These are phyloP conservation scores for Pyxicephalus adspersus DNA, from an alignment of 2,113 vertebrate genomes.

Conservation along the genomic window DNA sequence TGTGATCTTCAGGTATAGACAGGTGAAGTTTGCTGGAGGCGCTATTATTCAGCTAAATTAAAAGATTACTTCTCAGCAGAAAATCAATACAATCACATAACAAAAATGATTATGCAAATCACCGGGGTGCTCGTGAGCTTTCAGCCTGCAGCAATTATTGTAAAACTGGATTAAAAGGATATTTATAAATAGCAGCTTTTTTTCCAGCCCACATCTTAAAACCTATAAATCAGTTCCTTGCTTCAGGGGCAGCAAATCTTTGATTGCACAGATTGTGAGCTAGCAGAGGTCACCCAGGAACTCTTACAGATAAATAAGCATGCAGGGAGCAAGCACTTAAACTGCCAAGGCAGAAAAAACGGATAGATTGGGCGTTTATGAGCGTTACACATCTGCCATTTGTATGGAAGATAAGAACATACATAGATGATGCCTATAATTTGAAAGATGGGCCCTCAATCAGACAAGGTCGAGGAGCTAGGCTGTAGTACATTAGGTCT, in stretches of 20 bases:
- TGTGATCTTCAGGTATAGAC: constrained; percentile 17
- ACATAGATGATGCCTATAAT: not conserved
- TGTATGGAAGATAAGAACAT: not conserved
- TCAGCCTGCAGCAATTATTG: constrained; percentile 54
- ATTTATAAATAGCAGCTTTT: constrained; percentile 54
- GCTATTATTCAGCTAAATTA: constrained; percentile 45
- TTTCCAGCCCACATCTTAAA: constrained; percentile 46
- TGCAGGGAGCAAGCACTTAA: not conserved
- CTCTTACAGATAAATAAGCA: constrained; percentile 18
- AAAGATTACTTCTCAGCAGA: constrained; percentile 53
- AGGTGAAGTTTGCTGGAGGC: constrained; percentile 30
- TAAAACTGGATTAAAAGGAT: constrained; percentile 55
- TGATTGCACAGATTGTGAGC: constrained; percentile 53
- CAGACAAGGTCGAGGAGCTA: not conserved
- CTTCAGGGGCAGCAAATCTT: constrained; percentile 53
- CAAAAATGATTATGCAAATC: constrained; percentile 52
- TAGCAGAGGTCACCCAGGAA: constrained; percentile 40
- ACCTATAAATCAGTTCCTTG: constrained; percentile 54
- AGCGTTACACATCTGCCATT: not conserved
- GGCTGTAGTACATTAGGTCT: not conserved
- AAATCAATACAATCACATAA: constrained; percentile 56
- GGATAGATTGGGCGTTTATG: not conserved
- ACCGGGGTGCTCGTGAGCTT: constrained; percentile 45
- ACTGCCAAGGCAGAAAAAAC: not conserved
- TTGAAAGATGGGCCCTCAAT: not conserved